Base-by-base conservation (phyloP, 2,888 invertebrate genomes). In the Sminthurinus aureus region DNA sequence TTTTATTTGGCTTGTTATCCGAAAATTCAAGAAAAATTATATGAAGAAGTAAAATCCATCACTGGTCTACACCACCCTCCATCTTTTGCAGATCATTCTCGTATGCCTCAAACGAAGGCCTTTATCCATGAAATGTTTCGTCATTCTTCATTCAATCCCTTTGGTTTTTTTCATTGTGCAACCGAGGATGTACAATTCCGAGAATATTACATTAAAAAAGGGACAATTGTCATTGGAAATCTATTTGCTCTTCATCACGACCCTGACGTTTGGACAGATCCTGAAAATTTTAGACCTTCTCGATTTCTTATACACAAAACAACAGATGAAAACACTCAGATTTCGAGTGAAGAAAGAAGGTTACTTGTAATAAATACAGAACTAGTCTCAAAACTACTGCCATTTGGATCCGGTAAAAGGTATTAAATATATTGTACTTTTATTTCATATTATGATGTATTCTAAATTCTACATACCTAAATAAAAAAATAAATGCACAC, bases 51-150 rank as follows among this genome's bases (percentile, higher is more conserved):
- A 51, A 9, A 13, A 2, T 51, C 71, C 51, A 18, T 79, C 8
- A 71, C 22, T 20, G 69, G 69, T 8, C 52, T 13, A 11, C 52
- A 52, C 13, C 52, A 52, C 12, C 4, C 6, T 26, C 15, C 66
- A 9, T 66, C 79, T 0, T 12, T 38, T 6, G 38, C 52, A 9
- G 22, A 50, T 4, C 51, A 79, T 24, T 52, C 52, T 26, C 76
- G 22, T 12, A 79, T 79, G 79, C 79, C 79, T 15, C 50, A 66
- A 12, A 26, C 69, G 11, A 6, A 13, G 20, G 79, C 79, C 12
- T 67, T 79, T 6, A 79, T 79, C 4, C 4, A 50, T 0, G 79
- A 79, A 50, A 2, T 64, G 6, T 20, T 24, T 20, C 26, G 69
- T 12, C 12, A 12, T 22, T 71, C 71, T 6, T n/a, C 71, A 3